phyloP scores from a whole-genome alignment of 1,140 invertebrate genomes.

The Saxidomus purpurata region DNA sequence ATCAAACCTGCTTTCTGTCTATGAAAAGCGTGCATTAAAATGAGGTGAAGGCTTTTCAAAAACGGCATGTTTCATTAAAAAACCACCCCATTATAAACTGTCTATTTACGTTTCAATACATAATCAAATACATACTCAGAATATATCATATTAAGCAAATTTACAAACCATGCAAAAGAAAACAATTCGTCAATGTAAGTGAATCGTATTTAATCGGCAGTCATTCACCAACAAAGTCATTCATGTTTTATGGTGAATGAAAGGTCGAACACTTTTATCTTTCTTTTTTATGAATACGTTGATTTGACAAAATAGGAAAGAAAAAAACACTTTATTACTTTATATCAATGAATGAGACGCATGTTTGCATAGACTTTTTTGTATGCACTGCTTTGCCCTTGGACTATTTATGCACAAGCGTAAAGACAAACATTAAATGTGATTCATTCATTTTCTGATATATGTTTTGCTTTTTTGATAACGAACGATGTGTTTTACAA shows the following conservation, averaged over 20 bases:
- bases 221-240: background rate
- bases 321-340: background rate
- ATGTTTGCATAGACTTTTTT: background rate
- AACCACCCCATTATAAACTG: too few relatives aligned
- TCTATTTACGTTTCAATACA: too few relatives aligned
- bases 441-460: background rate
- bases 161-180: too few relatives aligned
- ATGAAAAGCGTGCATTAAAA: too few relatives aligned
- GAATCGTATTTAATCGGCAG: background rate
- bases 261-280: background rate
- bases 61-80: too few relatives aligned
- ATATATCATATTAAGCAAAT: too few relatives aligned
- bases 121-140: too few relatives aligned
- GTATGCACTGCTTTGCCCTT: background rate
- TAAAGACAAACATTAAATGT: background rate
- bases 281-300: background rate
- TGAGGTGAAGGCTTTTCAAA: too few relatives aligned
- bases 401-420: background rate
- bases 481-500: background rate
- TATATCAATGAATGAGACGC: background rate
- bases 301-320: background rate
- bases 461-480: background rate
- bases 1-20: too few relatives aligned
- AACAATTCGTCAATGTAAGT: too few relatives aligned
- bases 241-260: conserved; percentile 16